Evolutionary conservation across 2,113 vertebrate species (phyloP).

Genomic region (Setophaga petechia): DNA sequence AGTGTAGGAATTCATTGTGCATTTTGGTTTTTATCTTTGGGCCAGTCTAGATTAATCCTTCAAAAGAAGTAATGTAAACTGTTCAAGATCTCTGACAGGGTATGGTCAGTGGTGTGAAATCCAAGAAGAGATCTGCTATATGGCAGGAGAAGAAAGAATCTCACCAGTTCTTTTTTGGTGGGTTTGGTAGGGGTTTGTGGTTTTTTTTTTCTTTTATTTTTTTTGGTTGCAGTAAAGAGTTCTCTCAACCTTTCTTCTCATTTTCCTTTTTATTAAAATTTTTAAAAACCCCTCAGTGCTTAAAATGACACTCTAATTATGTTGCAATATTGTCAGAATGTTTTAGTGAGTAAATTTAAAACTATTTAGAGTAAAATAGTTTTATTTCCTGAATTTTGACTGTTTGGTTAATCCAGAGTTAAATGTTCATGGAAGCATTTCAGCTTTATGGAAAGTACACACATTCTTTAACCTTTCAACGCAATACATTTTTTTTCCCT

Average conservation of each 20-base stretch:
- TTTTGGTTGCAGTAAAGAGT: neutral
- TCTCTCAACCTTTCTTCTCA: neutral
- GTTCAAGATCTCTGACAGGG: conserved; percentile 26
- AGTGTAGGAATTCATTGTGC: conserved; percentile 52
- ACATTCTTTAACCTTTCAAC: neutral
- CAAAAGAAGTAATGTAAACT: conserved; percentile 49
- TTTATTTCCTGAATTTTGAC: neutral
- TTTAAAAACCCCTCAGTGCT: neutral
- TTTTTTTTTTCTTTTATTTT: neutral
- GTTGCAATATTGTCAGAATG: neutral
- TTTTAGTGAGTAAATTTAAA: neutral
- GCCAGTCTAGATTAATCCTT: conserved; percentile 33
- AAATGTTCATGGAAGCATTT: neutral
- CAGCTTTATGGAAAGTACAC: neutral
- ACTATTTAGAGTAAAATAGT: neutral
- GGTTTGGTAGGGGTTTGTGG: neutral
- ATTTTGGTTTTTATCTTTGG: conserved; percentile 40
- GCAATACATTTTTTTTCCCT: neutral
- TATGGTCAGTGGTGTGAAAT: conserved; percentile 32
- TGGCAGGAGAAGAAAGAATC: conserved; percentile 52
- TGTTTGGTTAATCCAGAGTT: neutral
- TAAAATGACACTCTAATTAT: neutral
- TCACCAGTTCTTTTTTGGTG: neutral
- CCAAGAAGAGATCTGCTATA: conserved; percentile 49
- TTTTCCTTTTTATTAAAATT: neutral